Evolutionary conservation across 2,113 vertebrate genomes (phyloP), one percentile per base, ranked within the genome.

Genomic region (Limanda limanda): DNA sequence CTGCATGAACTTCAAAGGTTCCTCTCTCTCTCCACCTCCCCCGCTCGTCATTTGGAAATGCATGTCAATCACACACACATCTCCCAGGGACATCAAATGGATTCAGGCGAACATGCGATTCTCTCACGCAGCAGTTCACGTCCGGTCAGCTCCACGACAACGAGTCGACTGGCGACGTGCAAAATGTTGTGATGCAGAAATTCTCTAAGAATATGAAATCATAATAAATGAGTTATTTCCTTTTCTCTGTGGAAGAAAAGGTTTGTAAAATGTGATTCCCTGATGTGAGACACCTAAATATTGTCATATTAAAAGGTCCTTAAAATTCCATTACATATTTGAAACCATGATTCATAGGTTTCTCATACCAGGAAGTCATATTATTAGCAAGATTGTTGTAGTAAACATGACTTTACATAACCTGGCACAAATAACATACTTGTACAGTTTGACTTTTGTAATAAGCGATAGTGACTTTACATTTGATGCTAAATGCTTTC

Each of bases 1-100:
- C 95, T 78, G 88, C 92, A 88, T 75, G 13, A 88, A 94, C 95
- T 94, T 94, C 95, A 95, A 95, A 96, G 93, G 87, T 88, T 88
- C 78, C 87, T 91, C 89, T 66, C 24, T n/a, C 71, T 86, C 91
- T 88, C 83, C 83, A 90, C 47, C 45, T 15, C 45, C 12, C 14
- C 45, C 14, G 6, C 31, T 51, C 88, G 90, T 94, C 92, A 93
- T 91, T 91, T 94, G 89, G 92, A 92, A 94, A 94, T 92, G 92
- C 88, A 79, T 93, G 91, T 93, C 94, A 92, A 90, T 95, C 93
- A 92, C 86, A 69, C 86, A 69, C 68, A 62, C 81, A 74, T 83
- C 86, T 83, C 71, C 54, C 76, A 68, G 85, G 78, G 89, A 89
- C 88, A 87, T 86, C 79, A 85, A 83, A 91, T 88, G 66, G 79